Conservation (phyloP, 2,888 invertebrate species). For the Lasioglossum morio region DNA sequence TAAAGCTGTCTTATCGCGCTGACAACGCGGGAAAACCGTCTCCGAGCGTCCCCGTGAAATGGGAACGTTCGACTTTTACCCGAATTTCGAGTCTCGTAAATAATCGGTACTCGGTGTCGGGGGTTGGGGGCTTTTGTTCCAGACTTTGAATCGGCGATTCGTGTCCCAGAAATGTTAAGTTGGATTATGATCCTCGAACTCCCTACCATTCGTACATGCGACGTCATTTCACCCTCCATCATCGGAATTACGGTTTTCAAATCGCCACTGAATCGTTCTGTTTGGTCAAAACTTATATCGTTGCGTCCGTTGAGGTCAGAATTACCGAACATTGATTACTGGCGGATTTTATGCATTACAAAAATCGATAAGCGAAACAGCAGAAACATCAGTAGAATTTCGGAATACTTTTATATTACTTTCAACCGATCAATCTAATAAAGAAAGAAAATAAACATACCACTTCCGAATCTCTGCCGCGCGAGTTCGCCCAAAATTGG, state of each 20-base stretch:
- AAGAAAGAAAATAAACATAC: neutral
- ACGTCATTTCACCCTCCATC: neutral
- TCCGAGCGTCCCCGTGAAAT: slow-evolving; percentile 3
- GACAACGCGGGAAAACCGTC: slow-evolving; percentile 23
- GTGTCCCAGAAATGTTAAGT: neutral
- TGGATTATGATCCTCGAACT: neutral
- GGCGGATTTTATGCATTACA: neutral
- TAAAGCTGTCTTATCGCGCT: slow-evolving; percentile 45
- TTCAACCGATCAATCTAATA: neutral
- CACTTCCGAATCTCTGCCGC: neutral
- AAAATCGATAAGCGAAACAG: too few species aligned
- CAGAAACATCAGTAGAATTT: neutral
- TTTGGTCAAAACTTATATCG: neutral
- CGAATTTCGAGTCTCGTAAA: slow-evolving; percentile 34
- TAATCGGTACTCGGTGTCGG: slow-evolving; percentile 23
- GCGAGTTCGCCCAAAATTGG: neutral
- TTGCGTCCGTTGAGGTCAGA: neutral
- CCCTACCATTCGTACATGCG: neutral
- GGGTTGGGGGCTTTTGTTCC: slow-evolving; percentile 35
- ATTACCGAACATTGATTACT: neutral
- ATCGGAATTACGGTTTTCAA: neutral
- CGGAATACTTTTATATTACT: neutral
- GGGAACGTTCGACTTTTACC: slow-evolving; percentile 35
- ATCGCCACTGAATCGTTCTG: neutral
- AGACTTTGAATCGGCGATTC: slow-evolving; percentile 29